A percentile compares a stretch with the other conserved stretches of the same genome.
These are phyloP conservation scores for Bovichtus diacanthus DNA, from an alignment of 2,797 vertebrate species.

Conservation along the genomic window DNA sequence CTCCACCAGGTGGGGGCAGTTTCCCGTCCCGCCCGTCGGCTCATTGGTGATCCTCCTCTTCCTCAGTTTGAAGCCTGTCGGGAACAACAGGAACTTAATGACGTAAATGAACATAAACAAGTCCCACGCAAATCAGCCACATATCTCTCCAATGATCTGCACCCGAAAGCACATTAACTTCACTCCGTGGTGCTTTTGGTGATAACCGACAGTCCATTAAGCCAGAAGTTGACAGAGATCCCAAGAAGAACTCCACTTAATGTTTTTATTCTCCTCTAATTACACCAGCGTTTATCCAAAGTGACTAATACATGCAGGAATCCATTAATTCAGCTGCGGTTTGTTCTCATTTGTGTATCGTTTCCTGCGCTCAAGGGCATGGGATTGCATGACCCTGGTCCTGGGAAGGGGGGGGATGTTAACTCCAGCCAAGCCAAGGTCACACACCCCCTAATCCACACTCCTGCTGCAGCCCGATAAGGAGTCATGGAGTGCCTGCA, in stretches of 20 bases:
- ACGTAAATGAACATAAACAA: constrained; percentile 26
- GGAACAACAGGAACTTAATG: constrained; percentile 26
- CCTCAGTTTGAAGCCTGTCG: constrained; percentile 94
- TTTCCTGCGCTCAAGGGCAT: constrained; percentile 50
- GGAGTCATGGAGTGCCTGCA: constrained; percentile 50
- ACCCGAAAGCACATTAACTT: constrained; percentile 39
- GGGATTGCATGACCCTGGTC: constrained; percentile 43
- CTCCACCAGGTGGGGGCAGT: constrained; percentile 94
- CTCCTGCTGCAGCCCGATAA: constrained; percentile 78
- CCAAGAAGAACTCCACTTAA: constrained; percentile 47
- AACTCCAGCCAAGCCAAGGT: constrained; percentile 64
- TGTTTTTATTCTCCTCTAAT: constrained; percentile 42
- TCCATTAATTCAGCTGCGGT: constrained; percentile 44
- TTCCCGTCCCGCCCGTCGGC: constrained; percentile 90
- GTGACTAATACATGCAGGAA: constrained; percentile 57
- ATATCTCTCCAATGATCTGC: too few relatives aligned
- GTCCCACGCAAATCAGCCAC: neutral
- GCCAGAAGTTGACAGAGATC: constrained; percentile 48
- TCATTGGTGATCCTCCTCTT: constrained; percentile 92
- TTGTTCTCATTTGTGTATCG: constrained; percentile 10
- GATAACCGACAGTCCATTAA: constrained; percentile 67
- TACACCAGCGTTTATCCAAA: constrained; percentile 52
- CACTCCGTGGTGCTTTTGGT: constrained; percentile 37
- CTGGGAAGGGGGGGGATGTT: constrained; percentile 15
- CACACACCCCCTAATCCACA: constrained; percentile 68